Evolutionary conservation across 2,113 vertebrate genomes (phyloP).

Genomic region (Sminthopsis crassicaudata): DNA sequence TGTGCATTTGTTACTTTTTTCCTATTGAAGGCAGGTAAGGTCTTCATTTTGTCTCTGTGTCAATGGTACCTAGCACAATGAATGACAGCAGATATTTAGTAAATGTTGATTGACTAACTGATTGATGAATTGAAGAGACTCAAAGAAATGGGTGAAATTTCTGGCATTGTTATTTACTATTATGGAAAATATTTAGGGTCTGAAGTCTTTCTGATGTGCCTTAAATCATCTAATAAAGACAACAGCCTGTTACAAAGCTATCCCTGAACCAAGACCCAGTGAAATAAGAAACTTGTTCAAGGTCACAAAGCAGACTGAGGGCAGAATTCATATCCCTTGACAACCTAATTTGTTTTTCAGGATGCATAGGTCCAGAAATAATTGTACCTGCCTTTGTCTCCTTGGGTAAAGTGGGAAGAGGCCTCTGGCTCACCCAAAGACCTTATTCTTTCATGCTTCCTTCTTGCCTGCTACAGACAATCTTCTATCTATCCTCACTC

Average conservation of each 20-base stretch:
- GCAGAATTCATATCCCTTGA: not conserved
- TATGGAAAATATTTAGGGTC: not conserved
- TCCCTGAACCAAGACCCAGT: not conserved
- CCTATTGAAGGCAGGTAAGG: not conserved
- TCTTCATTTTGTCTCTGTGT: not conserved
- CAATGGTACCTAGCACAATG: not conserved
- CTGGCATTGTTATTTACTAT: not conserved
- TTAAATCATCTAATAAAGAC: not conserved
- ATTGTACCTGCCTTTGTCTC: not conserved
- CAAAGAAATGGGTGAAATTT: not conserved
- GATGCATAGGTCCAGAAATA: not conserved
- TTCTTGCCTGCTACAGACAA: not conserved
- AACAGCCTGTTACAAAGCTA: not conserved
- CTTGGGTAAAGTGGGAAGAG: not conserved
- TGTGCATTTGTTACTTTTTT: not conserved
- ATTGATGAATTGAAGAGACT: not conserved
- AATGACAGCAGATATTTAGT: not conserved
- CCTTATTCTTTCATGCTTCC: slow-evolving; percentile 22
- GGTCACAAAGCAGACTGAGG: not conserved
- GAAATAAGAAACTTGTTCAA: not conserved
- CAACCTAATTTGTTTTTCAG: not conserved
- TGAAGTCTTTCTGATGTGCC: not conserved
- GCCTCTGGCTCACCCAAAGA: not conserved
- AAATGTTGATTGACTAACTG: not conserved
- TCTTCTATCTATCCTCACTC: slow-evolving; percentile 22